phyloP scores from a whole-genome alignment of 64 coral and sea anemone species.

The Pocillopora verrucosa region DNA sequence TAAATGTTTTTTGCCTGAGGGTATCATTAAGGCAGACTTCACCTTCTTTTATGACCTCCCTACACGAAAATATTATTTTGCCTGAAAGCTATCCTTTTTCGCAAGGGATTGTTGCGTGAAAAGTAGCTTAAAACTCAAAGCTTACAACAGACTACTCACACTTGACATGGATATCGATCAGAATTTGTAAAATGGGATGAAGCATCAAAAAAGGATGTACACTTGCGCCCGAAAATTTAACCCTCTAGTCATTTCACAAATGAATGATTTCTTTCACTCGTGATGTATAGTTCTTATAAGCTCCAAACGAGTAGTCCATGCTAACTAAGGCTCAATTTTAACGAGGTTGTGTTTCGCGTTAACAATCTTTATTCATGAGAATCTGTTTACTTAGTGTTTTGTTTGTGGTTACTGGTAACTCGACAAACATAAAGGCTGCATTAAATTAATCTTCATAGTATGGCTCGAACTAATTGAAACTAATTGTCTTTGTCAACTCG shows the following conservation, averaged over 20 bases:
- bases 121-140: background rate
- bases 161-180: too few relatives aligned
- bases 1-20: constrained; percentile 46
- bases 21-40: background rate
- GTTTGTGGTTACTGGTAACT: background rate
- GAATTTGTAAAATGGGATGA: too few relatives aligned
- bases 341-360: background rate
- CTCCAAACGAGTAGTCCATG: background rate
- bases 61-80: background rate
- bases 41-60: background rate
- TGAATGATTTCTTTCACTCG: background rate
- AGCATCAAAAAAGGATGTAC: too few relatives aligned
- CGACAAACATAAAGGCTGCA: background rate
- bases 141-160: background rate
- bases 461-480: constrained; percentile 14
- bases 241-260: too few relatives aligned
- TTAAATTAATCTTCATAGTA: constrained; percentile 1
- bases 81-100: background rate
- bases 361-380: constrained; percentile 31
- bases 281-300: background rate
- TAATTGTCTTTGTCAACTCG: constrained; percentile 4
- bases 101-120: background rate
- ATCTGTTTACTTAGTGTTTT: constrained; percentile 17
- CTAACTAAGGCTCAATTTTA: background rate
- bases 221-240: too few relatives aligned